Evolutionary conservation across 2,888 invertebrate genomes (phyloP), one percentile per base, ranked within the genome.

Genomic region (Chelonus formosanus): DNA sequence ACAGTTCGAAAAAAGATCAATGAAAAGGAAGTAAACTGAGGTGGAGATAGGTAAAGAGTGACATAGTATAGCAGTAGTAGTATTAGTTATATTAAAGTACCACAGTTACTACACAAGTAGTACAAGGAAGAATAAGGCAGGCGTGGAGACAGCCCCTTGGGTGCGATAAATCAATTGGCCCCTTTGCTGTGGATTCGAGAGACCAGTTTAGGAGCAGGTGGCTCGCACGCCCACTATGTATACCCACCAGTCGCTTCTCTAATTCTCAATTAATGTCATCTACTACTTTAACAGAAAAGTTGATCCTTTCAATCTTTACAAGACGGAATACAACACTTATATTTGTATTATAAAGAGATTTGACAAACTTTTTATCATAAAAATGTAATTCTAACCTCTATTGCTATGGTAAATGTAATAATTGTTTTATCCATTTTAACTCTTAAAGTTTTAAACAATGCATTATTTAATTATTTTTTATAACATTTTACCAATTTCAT

Each of bases 121-220:
- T 53, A 47, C 44, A 34, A 36, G 40, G 40, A 54, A 54, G 53
- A 10, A 20, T 45, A 31, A 54, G 62, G 47, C 20, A 63, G 70
- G 60, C 59, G 55, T 57, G 64, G 61, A 53, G 60, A 60, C 58
- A 68, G 67, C 74, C 83, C 82, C 82, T 67, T 64, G 81, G 79
- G 83, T 76, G 70, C 80, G 75, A 83, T 83, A 83, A 82, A 83
- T 83, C 83, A 83, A 83, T 81, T 80, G 81, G 74, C 77, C 67
- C 70, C 71, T 71, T 67, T 31, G 59, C 63, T 53, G 56, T 62
- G 62, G 71, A 72, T 69, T 70, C 69, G 59, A 67, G 65, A 63
- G 34, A 52, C 52, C 70, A 66, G 53, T 32, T 52, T 65, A 74
- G 81, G 80, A 82, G 83, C 82, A 83, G 83, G 83, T 83, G 83